Evolutionary conservation across 2,888 invertebrate genomes (phyloP).

Genomic region (Eilema sororculum): DNA sequence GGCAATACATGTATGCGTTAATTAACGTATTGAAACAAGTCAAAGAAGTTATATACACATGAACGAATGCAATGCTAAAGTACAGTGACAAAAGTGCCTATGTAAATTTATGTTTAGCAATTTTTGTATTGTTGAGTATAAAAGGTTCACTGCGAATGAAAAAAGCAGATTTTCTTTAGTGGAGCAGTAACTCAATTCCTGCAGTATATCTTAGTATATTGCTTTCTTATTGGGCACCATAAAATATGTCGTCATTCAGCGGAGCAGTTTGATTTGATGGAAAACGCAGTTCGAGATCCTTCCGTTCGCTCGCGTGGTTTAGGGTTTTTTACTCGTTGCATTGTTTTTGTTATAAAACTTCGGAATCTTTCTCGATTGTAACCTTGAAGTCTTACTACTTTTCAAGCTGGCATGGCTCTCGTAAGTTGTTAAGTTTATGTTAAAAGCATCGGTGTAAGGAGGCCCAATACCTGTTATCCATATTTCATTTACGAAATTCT

Average conservation of each 20-base stretch:
- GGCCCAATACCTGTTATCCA: too few relatives aligned
- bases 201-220: conserved; percentile 3
- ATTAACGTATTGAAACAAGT: not conserved
- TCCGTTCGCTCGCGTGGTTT: not conserved
- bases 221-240: not conserved
- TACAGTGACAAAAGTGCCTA: not conserved
- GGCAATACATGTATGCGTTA: not conserved
- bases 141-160: not conserved
- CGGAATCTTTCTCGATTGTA: too few relatives aligned
- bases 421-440: not conserved
- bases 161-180: not conserved
- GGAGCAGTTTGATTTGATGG: not conserved
- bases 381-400: not conserved
- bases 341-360: not conserved
- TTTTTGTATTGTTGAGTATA: not conserved
- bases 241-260: not conserved
- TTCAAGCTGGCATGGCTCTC: not conserved
- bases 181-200: not conserved
- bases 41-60: not conserved
- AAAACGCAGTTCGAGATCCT: conserved; percentile 4
- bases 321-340: not conserved
- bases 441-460: not conserved
- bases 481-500: too few relatives aligned
- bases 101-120: not conserved
- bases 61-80: not conserved